Evolutionary conservation across 2,797 vertebrate genomes (phyloP), one percentile per base, ranked within the genome.

Genomic region (Brachyrhaphis roseni): DNA sequence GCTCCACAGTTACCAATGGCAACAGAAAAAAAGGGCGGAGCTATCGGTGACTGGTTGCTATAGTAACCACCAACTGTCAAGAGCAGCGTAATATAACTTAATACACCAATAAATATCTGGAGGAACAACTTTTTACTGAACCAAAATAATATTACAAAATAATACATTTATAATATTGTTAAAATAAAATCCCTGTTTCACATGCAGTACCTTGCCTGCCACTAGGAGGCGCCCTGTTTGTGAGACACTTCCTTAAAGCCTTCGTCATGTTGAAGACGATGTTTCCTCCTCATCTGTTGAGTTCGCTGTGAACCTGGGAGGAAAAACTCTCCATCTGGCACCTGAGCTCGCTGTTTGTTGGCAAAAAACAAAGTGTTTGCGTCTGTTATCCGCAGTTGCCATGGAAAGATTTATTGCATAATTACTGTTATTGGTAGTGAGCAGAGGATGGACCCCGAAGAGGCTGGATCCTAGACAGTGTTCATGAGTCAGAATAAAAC

Each of bases 361-460:
- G 89, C 90, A 83, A 34, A 34, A 62, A 62, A n/a, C 87, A 87
- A 87, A 84, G 71, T 76, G 72, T 94, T 93, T 93, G 82, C 84
- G 64, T 84, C 82, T 94, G 91, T 94, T 93, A 82, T 92, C 78
- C 46, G 64, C 43, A 78, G 93, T 94, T 93, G 87, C 92, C 89
- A 93, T 75, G 94, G 92, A 92, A 92, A 90, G 88, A 84, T 92
- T 89, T 86, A 92, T 91, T 90, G 81, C 88, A 87, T 89, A 89
- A 91, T 91, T 90, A 82, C 78, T 78, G 87, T 88, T 93, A 93
- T 94, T 91, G 71, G 86, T 90, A 93, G 90, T 75, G 78, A 88
- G 83, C 75, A 87, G 87, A 88, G 73, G 85, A 92, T 89, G 89
- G 91, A 91, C 88, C 84, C 85, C 46, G 78, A 89, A 87, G 70